Conservation (phyloP, 2,888 invertebrate species). For the Heliconius erato region DNA sequence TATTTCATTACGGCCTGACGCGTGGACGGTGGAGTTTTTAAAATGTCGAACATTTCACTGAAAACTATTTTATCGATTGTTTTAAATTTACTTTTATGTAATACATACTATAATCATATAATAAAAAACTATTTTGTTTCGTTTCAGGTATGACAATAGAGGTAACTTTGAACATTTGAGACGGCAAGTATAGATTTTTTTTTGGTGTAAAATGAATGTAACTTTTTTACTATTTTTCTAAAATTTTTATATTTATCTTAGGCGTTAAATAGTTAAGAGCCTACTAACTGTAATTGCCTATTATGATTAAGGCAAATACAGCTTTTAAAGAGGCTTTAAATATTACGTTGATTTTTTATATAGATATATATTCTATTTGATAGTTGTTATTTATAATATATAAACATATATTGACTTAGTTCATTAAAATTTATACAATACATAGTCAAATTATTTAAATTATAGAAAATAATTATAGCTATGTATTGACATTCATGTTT, state of each 20-base stretch:
- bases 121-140: conserved; percentile 13
- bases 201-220: neutral
- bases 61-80: neutral
- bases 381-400: too few species aligned
- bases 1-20: conserved; percentile 84
- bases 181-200: neutral
- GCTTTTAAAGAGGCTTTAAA: neutral
- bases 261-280: neutral
- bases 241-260: neutral
- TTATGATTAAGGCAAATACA: neutral
- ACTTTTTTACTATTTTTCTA: neutral
- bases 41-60: conserved; percentile 34
- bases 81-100: neutral
- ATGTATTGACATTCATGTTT: too few species aligned
- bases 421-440: too few species aligned
- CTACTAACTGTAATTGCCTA: neutral
- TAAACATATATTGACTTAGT: too few species aligned
- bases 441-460: too few species aligned
- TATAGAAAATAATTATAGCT: too few species aligned
- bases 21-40: conserved; percentile 52
- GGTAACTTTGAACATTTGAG: neutral
- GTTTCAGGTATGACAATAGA: conserved; percentile 28
- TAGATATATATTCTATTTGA: too few species aligned
- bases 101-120: neutral
- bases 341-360: neutral